Evolutionary conservation across 1,140 invertebrate species (phyloP), one percentile per base, ranked within the genome.

Genomic region (Cotesia vestalis): DNA sequence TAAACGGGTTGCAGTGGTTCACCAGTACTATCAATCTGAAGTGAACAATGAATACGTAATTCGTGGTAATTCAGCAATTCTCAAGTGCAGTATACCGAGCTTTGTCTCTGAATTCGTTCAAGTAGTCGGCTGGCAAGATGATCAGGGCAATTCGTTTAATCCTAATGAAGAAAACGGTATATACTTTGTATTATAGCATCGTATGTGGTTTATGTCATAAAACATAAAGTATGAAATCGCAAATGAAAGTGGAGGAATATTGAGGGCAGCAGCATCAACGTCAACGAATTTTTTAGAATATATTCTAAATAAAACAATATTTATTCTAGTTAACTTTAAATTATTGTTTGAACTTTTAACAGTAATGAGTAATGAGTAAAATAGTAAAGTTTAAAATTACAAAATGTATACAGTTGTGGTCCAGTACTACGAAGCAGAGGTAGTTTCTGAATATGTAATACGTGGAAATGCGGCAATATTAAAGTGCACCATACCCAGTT

Each of bases 31-130:
- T 87, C 93, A 95, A 78, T 94, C 94, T 17, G 94, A 96, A 86
- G 95, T 96, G 78, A 94, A 95, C 88, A 96, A 97, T 85, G 95
- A 96, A 76, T 97, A 96, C 87, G 95, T 96, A 4, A 97, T 97
- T 78, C 91, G 93, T 82, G 95, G 95, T 64, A 97, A 97, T 86
- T 93, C 95, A 57, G 96, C 95, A n/a, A 92, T 98, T 76, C 89
- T 98, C 61, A 96, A 95, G 84, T 98, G 96, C 88, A 92, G 94
- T 81, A 95, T 98, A 77, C 96, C 96, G 20, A 94, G 93, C 17
- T 97, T 96, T 85, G 95, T 97, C 60, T 94, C 94, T 38, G 95
- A 97, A 86, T 97, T 96, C 84, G 92, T 98, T 66, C 90, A 90
- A 75, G 93, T 97, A 61, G 90, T 94, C 36, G 91, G 92, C 60